phyloP scores from a whole-genome alignment of 1,140 invertebrate genomes.

The Euura lappo region DNA sequence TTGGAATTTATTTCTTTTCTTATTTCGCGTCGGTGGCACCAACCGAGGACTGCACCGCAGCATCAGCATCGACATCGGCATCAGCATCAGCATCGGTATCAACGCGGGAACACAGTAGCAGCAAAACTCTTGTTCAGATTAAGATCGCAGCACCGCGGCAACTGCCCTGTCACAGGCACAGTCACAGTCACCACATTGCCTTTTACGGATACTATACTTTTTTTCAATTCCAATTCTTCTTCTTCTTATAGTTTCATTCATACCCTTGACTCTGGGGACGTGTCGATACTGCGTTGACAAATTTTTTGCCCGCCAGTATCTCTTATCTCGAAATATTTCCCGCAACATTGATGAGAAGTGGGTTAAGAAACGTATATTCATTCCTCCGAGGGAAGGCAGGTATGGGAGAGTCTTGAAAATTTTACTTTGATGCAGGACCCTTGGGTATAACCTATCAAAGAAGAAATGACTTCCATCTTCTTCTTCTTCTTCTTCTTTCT shows the following conservation, averaged over 20 bases:
- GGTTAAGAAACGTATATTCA: too few relatives aligned
- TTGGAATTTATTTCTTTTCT: conserved; percentile 33
- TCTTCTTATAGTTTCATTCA: conserved; percentile 20
- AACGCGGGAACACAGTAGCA: too few relatives aligned
- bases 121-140: conserved; percentile 29
- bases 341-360: too few relatives aligned
- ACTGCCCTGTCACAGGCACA: conserved; percentile 5
- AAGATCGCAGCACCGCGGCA: conserved; percentile 42
- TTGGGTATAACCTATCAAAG: background rate
- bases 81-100: too few relatives aligned
- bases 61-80: too few relatives aligned
- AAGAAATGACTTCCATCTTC: background rate
- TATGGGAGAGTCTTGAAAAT: background rate
- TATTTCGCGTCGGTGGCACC: conserved; percentile 5
- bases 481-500: background rate
- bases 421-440: background rate
- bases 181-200: background rate
- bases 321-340: too few relatives aligned
- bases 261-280: background rate
- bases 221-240: conserved; percentile 16
- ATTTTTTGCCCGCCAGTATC: too few relatives aligned
- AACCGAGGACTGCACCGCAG: background rate
- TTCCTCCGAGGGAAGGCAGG: too few relatives aligned
- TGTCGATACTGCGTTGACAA: background rate
- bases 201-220: conserved; percentile 23